A percentile compares a stretch with the other conserved stretches of the same genome.
These are phyloP conservation scores for Globodera rostochiensis DNA, from an alignment of 1,140 invertebrate genomes.

Conservation along the genomic window DNA sequence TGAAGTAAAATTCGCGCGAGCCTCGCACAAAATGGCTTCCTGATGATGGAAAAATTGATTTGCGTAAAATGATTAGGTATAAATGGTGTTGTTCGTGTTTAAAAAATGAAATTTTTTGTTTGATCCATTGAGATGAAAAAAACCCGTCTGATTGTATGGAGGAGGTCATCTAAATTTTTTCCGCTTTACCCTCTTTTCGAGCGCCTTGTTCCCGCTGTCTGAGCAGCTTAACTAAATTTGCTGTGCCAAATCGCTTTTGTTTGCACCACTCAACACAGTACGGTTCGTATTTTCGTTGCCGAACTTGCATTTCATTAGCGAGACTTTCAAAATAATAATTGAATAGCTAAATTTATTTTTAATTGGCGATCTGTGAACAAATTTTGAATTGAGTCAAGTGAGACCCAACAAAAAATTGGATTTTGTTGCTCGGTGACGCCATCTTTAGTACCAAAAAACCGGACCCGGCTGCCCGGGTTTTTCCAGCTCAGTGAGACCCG, in stretches of 20 bases:
- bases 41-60: conserved; percentile 24
- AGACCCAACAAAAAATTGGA: too few species aligned
- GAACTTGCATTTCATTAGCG: too few species aligned
- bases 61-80: conserved; percentile 32
- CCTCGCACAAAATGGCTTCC: conserved; percentile 53
- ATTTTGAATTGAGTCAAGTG: too few species aligned
- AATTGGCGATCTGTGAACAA: too few species aligned
- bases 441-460: too few species aligned
- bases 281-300: too few species aligned
- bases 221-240: conserved; percentile 39
- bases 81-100: background rate
- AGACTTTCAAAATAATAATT: too few species aligned
- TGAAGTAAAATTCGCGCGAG: conserved; percentile 51
- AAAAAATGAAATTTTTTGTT: background rate
- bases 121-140: background rate
- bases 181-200: conserved; percentile 31
- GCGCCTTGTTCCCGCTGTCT: conserved; percentile 40
- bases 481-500: too few species aligned
- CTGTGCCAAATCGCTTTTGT: conserved; percentile 6
- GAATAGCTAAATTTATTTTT: too few species aligned
- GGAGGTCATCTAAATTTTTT: background rate
- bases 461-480: too few species aligned
- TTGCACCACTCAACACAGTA: conserved; percentile 42
- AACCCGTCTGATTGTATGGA: background rate
- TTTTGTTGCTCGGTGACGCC: too few species aligned